phyloP scores from a whole-genome alignment of 2,113 vertebrate species.

The Cephalopterus ornatus region DNA sequence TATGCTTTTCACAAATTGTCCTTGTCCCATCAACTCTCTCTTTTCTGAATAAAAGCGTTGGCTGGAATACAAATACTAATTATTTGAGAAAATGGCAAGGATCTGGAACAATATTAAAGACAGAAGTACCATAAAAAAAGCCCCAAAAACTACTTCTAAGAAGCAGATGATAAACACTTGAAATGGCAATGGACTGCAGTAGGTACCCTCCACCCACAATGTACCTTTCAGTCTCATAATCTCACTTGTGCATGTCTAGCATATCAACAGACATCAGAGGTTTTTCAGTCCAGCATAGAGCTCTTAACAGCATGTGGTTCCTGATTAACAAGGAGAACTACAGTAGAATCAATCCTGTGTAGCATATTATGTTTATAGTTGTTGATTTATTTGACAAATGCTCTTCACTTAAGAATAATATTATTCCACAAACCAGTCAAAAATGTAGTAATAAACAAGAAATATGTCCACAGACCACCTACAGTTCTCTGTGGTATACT shows the following conservation, averaged over 20 bases:
- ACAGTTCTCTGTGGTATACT: background rate
- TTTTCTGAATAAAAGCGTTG: background rate
- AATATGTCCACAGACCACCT: background rate
- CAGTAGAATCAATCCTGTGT: background rate
- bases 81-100: background rate
- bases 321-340: background rate
- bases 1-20: background rate
- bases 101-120: background rate
- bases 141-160: background rate
- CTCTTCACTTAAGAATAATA: background rate
- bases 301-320: background rate
- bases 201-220: background rate
- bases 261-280: background rate
- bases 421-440: background rate
- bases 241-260: background rate
- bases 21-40: background rate
- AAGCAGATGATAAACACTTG: background rate
- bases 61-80: background rate
- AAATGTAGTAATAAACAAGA: background rate
- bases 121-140: background rate
- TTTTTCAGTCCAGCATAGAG: background rate
- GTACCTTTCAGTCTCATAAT: background rate
- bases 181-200: background rate
- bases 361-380: background rate
- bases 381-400: background rate